Evolutionary conservation across 2,888 invertebrate genomes (phyloP).

Genomic region (Spisula subtruncata): DNA sequence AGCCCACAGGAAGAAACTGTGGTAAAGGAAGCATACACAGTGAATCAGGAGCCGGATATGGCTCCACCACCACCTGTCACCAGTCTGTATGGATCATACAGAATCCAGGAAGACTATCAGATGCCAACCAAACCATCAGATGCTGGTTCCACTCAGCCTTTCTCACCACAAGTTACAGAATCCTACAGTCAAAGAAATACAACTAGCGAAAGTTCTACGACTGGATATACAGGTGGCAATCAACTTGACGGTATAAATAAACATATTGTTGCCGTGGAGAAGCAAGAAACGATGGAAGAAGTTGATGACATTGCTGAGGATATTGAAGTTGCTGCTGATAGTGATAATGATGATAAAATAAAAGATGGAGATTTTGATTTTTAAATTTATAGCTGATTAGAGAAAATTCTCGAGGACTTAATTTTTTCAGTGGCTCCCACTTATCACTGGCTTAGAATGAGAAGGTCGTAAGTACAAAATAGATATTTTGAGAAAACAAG

Average conservation of each 20-base stretch:
- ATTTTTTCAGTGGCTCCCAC: no score
- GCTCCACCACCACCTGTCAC: constrained; percentile 20
- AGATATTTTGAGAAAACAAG: no score
- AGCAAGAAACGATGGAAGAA: constrained; percentile 62
- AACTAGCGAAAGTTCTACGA: not conserved
- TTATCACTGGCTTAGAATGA: no score
- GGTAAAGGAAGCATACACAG: not conserved
- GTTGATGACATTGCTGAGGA: constrained; percentile 61
- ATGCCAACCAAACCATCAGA: constrained; percentile 42
- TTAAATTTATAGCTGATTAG: not conserved
- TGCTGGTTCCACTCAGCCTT: constrained; percentile 50
- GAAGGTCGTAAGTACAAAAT: no score
- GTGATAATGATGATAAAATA: constrained; percentile 27
- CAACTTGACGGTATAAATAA: not conserved
- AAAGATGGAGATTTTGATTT: constrained; percentile 53
- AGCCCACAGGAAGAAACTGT: constrained; percentile 4
- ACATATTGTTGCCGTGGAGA: constrained; percentile 21
- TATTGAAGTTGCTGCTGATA: constrained; percentile 39
- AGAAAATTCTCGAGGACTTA: no score
- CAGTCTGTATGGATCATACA: constrained; percentile 35
- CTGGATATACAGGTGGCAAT: constrained; percentile 14
- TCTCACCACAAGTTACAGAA: constrained; percentile 44
- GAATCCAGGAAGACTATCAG: not conserved
- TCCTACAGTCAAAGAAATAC: constrained; percentile 19
- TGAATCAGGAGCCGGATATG: not conserved